These are phyloP conservation scores for Drosophila kanapiae DNA, from an alignment of 1,140 invertebrate genomes.

Conservation along the genomic window DNA sequence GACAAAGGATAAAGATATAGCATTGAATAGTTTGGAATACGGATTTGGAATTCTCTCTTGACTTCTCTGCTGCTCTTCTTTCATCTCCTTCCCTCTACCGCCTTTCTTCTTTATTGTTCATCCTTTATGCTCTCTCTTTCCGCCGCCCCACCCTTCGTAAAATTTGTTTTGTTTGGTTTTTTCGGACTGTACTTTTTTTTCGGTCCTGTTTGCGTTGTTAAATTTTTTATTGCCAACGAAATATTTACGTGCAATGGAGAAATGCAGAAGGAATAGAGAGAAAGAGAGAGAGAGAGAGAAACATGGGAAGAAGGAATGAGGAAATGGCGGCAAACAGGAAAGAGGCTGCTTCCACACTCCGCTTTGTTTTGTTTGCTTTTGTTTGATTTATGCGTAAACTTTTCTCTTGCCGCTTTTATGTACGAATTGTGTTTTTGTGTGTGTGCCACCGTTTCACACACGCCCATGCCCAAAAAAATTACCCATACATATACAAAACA, in stretches of 20 bases:
- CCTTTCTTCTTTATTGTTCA: too few species aligned
- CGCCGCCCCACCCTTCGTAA: background rate
- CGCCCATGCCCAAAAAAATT: background rate
- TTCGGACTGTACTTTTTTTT: conserved; percentile 32
- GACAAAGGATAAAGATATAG: background rate
- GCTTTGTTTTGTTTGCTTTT: conserved; percentile 44
- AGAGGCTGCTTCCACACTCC: conserved; percentile 10
- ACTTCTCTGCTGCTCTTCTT: background rate
- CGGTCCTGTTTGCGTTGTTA: conserved; percentile 57
- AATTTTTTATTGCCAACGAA: conserved; percentile 69
- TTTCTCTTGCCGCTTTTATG: conserved; percentile 51
- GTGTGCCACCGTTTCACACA: background rate
- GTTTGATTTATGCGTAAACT: conserved; percentile 79
- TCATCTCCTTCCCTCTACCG: too few species aligned
- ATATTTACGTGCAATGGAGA: conserved; percentile 66
- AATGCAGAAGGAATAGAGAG: conserved; percentile 3
- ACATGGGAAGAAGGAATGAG: too few species aligned
- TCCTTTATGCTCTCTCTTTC: background rate
- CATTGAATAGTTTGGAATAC: conserved; percentile 3
- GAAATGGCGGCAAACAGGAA: background rate
- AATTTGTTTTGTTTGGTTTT: conserved; percentile 47
- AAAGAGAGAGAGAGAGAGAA: background rate
- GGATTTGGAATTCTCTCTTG: conserved; percentile 11
- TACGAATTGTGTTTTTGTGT: conserved; percentile 15
- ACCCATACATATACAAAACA: background rate